Base-by-base conservation (phyloP, 2,888 invertebrate genomes). In the Drosophila pseudotalamancana region DNA sequence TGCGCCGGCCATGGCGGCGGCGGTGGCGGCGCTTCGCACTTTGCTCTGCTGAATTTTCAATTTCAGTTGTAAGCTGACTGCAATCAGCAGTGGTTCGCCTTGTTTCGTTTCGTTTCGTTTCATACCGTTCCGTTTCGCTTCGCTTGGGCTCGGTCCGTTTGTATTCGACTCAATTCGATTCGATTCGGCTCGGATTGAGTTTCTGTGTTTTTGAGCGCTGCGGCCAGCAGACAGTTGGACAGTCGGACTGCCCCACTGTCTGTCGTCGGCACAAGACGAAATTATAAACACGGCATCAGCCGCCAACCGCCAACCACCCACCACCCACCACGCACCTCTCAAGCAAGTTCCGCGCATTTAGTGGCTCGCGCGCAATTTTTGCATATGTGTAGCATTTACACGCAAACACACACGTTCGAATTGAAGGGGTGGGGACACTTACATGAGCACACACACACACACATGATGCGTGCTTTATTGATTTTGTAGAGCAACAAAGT, bases 21-120 rank as follows among this genome's bases (percentile, higher is more conserved):
- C 67, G 65, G 68, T 65, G 69, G 83, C 80, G 83, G 84, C 85
- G 89, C 88, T 89, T 87, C 87, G 84, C 87, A 85, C 85, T 87
- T 80, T 89, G 89, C 89, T 89, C 85, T 88, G 89, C 89, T 89
- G 88, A 89, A 89, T 89, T 89, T 89, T 89, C 89, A 89, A 89
- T 89, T 84, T 89, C 86, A 89, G 89, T 89, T 89, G 89, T 89
- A 89, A 89, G 89, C 89, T 88, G 89, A 89, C 89, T 89, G 89
- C 89, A 89, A 89, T 89, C 89, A 89, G 89, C 89, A 88, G 86
- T 89, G 89, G 89, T 88, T 89, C 89, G 89, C 84, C 82, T 83
- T 49, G 40, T 48, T 62, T 71, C 60, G 62, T 54, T 50, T 39
- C 32, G 53, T 53, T 50, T 31, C 40, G 35, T 8, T 12, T 51